A percentile compares a stretch with the other conserved stretches of the same genome.
phyloP scores from a whole-genome alignment of 2,113 vertebrate genomes.

The Megaptera novaeangliae region DNA sequence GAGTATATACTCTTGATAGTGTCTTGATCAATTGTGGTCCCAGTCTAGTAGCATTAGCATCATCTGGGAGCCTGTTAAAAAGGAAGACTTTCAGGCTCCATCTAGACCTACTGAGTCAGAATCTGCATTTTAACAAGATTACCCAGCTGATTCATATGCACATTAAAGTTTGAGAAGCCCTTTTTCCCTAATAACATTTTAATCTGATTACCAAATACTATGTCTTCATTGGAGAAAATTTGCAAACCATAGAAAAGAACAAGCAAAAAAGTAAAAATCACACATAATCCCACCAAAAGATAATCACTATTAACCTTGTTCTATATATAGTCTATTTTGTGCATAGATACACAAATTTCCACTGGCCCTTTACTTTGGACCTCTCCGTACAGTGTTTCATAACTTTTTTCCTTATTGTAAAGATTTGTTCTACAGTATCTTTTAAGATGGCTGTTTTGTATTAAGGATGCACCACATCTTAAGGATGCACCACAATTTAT shows the following conservation, averaged over 20 bases:
- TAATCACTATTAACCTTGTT: background rate
- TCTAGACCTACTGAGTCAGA: background rate
- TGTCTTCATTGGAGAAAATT: background rate
- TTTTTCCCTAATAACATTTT: background rate
- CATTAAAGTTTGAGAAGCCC: background rate
- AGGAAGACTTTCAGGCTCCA: background rate
- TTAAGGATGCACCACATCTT: background rate
- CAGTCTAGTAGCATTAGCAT: background rate
- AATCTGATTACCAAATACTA: conserved; percentile 1
- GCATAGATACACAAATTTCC: background rate
- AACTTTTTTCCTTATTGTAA: background rate
- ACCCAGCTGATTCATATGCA: background rate
- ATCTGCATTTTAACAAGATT: background rate
- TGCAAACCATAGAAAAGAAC: background rate
- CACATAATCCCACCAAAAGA: background rate
- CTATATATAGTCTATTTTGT: background rate
- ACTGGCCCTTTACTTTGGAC: background rate
- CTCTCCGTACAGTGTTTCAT: background rate
- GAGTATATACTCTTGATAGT: background rate
- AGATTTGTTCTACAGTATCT: background rate
- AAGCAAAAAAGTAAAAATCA: background rate
- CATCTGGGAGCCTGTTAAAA: background rate
- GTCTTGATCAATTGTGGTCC: background rate
- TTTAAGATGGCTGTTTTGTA: background rate
- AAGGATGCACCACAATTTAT: background rate